phyloP scores from a whole-genome alignment of 2,888 invertebrate species.

The Anoplius nigerrimus region DNA sequence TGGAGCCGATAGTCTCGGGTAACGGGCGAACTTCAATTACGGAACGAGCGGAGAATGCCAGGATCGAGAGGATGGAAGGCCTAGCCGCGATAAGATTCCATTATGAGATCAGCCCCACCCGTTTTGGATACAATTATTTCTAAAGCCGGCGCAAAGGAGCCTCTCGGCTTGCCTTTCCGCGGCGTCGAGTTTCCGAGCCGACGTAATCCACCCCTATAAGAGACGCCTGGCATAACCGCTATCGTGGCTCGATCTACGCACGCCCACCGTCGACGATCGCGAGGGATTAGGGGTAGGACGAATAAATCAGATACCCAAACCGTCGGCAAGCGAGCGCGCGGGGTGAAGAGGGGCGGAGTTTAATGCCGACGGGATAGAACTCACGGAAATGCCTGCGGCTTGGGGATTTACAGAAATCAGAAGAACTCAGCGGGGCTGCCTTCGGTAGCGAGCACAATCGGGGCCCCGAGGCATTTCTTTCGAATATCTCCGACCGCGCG shows the following conservation, averaged over 20 bases:
- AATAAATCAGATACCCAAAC: constrained; percentile 54
- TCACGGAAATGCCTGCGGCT: constrained; percentile 27
- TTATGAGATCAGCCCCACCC: not conserved
- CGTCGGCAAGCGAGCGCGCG: too few relatives aligned
- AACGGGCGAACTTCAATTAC: too few relatives aligned
- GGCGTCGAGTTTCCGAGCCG: not conserved
- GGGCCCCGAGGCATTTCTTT: constrained; percentile 3
- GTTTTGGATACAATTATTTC: not conserved
- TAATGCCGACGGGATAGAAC: constrained; percentile 27
- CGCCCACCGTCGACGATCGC: constrained; percentile 50
- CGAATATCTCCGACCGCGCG: not conserved
- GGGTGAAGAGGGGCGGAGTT: constrained; percentile 21
- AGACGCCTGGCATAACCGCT: constrained; percentile 41
- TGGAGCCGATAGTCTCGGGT: not conserved
- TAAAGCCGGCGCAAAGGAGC: constrained; percentile 2
- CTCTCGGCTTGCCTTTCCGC: too few relatives aligned
- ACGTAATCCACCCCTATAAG: constrained; percentile 35
- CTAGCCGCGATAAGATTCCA: too few relatives aligned
- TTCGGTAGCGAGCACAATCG: not conserved
- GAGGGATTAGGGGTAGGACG: constrained; percentile 44
- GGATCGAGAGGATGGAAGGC: too few relatives aligned
- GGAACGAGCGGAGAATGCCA: too few relatives aligned
- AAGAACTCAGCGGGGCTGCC: constrained; percentile 59
- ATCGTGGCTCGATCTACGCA: constrained; percentile 53
- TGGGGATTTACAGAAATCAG: constrained; percentile 34